These are phyloP conservation scores for Penaeus chinensis DNA, from an alignment of 1,140 invertebrate genomes.

Conservation along the genomic window DNA sequence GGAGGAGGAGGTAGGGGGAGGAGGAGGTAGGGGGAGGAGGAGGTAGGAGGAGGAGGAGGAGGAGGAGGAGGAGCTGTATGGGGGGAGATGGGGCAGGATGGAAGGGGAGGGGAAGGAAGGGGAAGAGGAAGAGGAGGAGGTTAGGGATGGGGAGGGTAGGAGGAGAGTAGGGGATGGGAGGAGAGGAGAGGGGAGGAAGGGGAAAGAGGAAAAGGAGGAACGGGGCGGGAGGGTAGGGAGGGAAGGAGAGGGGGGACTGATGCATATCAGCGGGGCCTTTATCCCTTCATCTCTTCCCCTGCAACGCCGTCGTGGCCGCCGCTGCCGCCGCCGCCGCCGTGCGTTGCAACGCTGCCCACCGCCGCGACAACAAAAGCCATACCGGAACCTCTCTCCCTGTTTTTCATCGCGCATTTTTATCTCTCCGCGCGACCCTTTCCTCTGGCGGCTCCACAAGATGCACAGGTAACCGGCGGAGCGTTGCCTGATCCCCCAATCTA, in stretches of 20 bases:
- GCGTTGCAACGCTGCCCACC: constrained; percentile 35
- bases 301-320: constrained; percentile 4
- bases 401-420: constrained; percentile 25
- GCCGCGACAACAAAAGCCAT: constrained; percentile 35
- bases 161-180: not conserved
- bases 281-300: not conserved
- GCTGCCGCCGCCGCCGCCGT: not conserved
- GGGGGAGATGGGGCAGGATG: not conserved
- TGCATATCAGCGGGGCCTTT: constrained; percentile 47
- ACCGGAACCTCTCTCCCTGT: constrained; percentile 35
- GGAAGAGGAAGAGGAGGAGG: constrained; percentile 2
- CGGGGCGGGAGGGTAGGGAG: not conserved
- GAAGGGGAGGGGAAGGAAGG: not conserved
- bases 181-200: not conserved
- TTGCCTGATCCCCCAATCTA: constrained; percentile 34
- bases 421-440: not conserved
- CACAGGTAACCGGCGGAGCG: constrained; percentile 41
- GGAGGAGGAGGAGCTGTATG: not conserved
- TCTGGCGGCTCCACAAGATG: constrained; percentile 42
- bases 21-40: not conserved
- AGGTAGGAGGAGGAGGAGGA: not conserved
- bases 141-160: not conserved
- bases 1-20: not conserved
- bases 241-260: constrained; percentile 36
- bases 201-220: not conserved